Conservation (phyloP, 2,888 invertebrate genomes). For the Polyommatus iphigenia region DNA sequence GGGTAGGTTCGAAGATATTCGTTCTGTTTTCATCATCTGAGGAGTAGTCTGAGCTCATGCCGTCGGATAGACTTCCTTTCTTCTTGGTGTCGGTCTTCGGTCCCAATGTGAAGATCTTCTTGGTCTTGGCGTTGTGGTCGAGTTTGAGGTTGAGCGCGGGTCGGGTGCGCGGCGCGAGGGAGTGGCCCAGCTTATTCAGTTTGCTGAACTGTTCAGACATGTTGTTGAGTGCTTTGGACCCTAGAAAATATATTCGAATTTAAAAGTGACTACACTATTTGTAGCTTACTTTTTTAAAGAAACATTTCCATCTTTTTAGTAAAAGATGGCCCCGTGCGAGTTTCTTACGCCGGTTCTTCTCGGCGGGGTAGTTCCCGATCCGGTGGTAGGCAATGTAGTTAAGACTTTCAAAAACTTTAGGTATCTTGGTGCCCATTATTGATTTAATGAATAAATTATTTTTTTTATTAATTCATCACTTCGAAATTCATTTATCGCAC, state of each 20-base stretch:
- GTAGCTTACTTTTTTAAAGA: too few relatives aligned
- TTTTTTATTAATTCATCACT: too few relatives aligned
- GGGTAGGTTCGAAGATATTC: conserved; percentile 72
- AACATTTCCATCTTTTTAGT: too few relatives aligned
- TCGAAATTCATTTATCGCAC: too few relatives aligned
- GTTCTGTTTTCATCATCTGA: conserved; percentile 77
- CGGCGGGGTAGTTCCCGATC: too few relatives aligned
- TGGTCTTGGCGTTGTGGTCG: conserved; percentile 65
- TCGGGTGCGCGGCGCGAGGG: conserved; percentile 80
- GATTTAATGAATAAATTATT: too few relatives aligned
- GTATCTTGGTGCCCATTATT: too few relatives aligned
- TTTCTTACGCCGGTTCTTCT: too few relatives aligned
- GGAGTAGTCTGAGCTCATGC: conserved; percentile 78
- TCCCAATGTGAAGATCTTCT: conserved; percentile 78
- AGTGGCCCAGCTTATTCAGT: conserved; percentile 85
- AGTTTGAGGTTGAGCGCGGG: conserved; percentile 74
- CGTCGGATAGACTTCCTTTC: conserved; percentile 84
- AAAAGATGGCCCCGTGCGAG: too few relatives aligned
- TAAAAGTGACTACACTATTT: too few relatives aligned
- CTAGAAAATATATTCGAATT: conserved; percentile 61
- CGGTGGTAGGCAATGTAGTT: too few relatives aligned
- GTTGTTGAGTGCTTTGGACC: conserved; percentile 91
- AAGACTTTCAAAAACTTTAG: too few relatives aligned
- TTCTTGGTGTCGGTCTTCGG: conserved; percentile 73
- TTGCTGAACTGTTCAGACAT: conserved; percentile 93